phyloP scores from a whole-genome alignment of 1,140 invertebrate species.

The Ptiloglossa arizonensis region DNA sequence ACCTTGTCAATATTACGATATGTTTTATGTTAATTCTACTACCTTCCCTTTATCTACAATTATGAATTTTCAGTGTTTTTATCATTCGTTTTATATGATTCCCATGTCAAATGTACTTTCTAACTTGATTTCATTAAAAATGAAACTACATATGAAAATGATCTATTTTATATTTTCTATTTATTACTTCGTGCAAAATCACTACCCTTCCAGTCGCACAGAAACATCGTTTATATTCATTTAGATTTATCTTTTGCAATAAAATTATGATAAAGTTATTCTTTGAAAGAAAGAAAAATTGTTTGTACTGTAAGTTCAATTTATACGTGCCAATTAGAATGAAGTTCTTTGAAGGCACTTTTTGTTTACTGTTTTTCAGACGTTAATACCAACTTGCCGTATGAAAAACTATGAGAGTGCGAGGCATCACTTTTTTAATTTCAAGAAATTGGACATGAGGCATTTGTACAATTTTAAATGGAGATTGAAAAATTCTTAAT shows the following conservation, averaged over 20 bases:
- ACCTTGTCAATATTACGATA: too few relatives aligned
- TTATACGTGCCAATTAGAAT: conserved; percentile 52
- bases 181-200: too few relatives aligned
- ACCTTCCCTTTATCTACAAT: too few relatives aligned
- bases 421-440: conserved; percentile 78
- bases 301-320: conserved; percentile 28
- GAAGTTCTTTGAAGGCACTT: conserved; percentile 75
- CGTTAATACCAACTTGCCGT: conserved; percentile 93
- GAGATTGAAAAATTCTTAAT: conserved; percentile 53
- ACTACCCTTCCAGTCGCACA: too few relatives aligned
- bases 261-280: conserved; percentile 3
- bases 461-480: conserved; percentile 63
- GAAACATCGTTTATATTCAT: background rate
- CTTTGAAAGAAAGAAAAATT: background rate
- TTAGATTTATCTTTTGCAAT: conserved; percentile 21
- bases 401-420: conserved; percentile 91
- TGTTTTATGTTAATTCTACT: too few relatives aligned
- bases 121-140: too few relatives aligned
- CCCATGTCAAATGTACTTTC: too few relatives aligned
- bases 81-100: too few relatives aligned
- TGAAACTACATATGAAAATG: too few relatives aligned
- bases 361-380: conserved; percentile 89
- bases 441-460: conserved; percentile 76
- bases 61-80: too few relatives aligned
- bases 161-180: too few relatives aligned